phyloP scores from a whole-genome alignment of 1,140 invertebrate genomes.

The Dinothrombium tinctorium region DNA sequence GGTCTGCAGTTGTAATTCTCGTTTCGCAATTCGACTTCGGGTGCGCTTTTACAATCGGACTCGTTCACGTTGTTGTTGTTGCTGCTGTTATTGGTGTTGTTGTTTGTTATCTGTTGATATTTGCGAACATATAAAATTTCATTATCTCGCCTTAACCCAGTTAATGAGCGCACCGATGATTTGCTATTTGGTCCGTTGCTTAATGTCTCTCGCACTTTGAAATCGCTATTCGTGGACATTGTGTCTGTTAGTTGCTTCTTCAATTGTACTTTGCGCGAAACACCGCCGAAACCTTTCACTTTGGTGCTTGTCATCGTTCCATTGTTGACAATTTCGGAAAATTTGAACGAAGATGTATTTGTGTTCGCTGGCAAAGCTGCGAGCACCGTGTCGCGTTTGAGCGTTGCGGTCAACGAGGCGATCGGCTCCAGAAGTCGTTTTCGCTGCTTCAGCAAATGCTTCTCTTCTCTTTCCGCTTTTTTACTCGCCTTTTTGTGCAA shows the following conservation, averaged over 20 bases:
- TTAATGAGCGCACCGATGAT: conserved; percentile 43
- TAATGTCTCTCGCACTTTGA: conserved; percentile 35
- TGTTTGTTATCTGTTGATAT: conserved; percentile 16
- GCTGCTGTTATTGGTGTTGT: neutral
- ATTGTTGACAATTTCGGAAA: conserved; percentile 16
- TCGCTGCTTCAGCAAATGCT: conserved; percentile 39
- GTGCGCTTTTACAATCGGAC: neutral
- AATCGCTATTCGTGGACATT: conserved; percentile 17
- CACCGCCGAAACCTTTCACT: conserved; percentile 11
- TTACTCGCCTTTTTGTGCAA: conserved; percentile 48
- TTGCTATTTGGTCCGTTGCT: conserved; percentile 33
- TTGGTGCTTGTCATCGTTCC: conserved; percentile 5
- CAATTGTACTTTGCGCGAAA: conserved; percentile 17
- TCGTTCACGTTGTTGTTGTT: neutral
- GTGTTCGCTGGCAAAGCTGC: too few species aligned
- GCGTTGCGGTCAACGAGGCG: neutral
- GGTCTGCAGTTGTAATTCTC: too few species aligned
- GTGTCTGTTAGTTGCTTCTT: conserved; percentile 11
- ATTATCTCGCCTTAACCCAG: conserved; percentile 49
- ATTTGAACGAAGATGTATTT: too few species aligned
- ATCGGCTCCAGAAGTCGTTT: conserved; percentile 17
- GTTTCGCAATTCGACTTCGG: too few species aligned
- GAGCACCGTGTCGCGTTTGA: neutral
- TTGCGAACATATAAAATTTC: conserved; percentile 61
- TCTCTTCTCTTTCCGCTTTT: conserved; percentile 45